Percentiles rank a stretch among this genome's conserved stretches.
phyloP scores from a whole-genome alignment of 2,113 vertebrate genomes.

The Peromyscus polionotus region DNA sequence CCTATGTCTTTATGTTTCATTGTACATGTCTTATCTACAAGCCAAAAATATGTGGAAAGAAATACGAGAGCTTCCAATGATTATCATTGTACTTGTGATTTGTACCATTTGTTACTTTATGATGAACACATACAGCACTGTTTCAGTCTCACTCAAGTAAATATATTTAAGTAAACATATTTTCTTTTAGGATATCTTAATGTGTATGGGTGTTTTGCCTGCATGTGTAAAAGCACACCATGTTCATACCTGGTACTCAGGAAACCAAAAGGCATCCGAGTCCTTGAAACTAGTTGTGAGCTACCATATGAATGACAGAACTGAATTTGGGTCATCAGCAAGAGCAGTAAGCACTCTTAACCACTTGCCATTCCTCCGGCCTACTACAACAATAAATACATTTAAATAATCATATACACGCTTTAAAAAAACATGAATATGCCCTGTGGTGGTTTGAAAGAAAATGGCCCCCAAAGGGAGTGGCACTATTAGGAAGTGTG shows the following conservation, averaged over 20 bases:
- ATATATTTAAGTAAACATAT: neutral
- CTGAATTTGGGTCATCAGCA: neutral
- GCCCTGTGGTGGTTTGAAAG: no score
- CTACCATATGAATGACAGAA: neutral
- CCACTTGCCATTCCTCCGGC: neutral
- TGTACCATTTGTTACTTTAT: neutral
- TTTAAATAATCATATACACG: neutral
- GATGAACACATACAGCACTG: neutral
- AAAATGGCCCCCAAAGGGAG: no score
- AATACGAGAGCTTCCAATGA: neutral
- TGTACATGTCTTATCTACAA: neutral
- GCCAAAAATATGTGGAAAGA: neutral
- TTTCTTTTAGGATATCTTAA: neutral
- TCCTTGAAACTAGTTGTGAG: neutral
- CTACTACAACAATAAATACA: neutral
- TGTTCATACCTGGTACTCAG: neutral
- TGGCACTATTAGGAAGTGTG: no score
- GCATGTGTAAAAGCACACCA: neutral
- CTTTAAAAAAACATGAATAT: neutral
- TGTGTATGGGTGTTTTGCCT: neutral
- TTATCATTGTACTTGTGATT: neutral
- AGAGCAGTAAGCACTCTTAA: neutral
- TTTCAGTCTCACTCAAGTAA: neutral
- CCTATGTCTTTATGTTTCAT: neutral
- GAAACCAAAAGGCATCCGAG: neutral